A percentile compares a stretch with the other conserved stretches of the same genome.
These are phyloP conservation scores for Alsophila aescularia DNA, from an alignment of 2,888 invertebrate species.

Conservation along the genomic window DNA sequence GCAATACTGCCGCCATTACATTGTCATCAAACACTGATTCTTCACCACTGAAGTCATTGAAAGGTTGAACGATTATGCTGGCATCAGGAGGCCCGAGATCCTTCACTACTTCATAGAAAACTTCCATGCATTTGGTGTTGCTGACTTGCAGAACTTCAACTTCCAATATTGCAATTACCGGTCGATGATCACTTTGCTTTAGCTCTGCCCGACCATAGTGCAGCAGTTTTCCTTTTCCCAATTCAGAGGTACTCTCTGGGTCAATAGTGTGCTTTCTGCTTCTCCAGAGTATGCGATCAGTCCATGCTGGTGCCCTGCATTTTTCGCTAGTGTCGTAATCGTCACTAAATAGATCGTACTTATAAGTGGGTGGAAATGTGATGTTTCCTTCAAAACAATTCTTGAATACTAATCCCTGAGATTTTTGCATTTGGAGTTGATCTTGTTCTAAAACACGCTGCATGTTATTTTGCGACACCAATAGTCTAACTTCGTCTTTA, in stretches of 20 bases:
- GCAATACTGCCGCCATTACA: constrained; percentile 90
- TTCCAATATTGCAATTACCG: constrained; percentile 96
- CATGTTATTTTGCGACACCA: constrained; percentile 90
- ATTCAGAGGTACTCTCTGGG: constrained; percentile 86
- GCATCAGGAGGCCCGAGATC: constrained; percentile 98
- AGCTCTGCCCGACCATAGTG: constrained; percentile 97
- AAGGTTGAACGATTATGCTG: constrained; percentile 90
- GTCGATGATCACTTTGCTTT: constrained; percentile 98
- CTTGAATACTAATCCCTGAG: constrained; percentile 93
- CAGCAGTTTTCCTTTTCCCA: constrained; percentile 91
- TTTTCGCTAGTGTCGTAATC: constrained; percentile 99
- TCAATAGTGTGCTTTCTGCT: constrained; percentile 90
- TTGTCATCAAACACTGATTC: constrained; percentile 91
- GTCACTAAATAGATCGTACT: constrained; percentile 99
- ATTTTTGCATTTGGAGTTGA: constrained; percentile 93
- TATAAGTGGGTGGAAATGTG: constrained; percentile 98
- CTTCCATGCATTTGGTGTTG: constrained; percentile 88
- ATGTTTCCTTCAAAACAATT: constrained; percentile 97
- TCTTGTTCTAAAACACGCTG: constrained; percentile 92
- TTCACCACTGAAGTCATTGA: constrained; percentile 67
- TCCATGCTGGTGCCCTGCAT: constrained; percentile 98
- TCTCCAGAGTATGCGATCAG: constrained; percentile 98
- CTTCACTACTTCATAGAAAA: constrained; percentile 93
- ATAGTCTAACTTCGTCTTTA: constrained; percentile 95
- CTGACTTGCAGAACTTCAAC: constrained; percentile 93